Base-by-base conservation (phyloP, 2,797 vertebrate species). In the Pseudopleuronectes americanus region DNA sequence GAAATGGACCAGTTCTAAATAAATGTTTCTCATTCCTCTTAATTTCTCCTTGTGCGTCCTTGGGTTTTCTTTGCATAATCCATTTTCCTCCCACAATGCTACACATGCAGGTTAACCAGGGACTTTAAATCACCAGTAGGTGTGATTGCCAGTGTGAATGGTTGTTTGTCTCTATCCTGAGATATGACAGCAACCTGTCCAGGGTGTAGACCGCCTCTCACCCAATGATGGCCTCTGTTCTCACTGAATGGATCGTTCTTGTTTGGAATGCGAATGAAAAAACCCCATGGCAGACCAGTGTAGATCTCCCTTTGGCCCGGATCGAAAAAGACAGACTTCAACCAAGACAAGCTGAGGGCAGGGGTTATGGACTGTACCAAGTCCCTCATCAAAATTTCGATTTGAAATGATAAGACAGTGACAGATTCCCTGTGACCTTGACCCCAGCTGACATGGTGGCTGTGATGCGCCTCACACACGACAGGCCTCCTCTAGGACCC, bases 301-400 rank as follows among this genome's bases (percentile, higher is more conserved):
- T 58, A 43, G 54, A 47, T 67, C 73, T 87, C 79, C 79, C 77
- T 64, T 49, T 1, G 68, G 81, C 64, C 47, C 31, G 36, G 23
- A 64, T 77, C 33, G 57, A 70, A 79, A 77, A 84, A 77, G 71
- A 88, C 67, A 67, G 72, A 71, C 81, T 79, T 87, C 79, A 81
- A 31, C 80, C 65, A 72, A 84, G 91, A 88, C 91, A 91, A 38
- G 86, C 59, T 38, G 82, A 70, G 81, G 84, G 54, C 85, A 87
- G 73, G 65, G 90, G 87, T 84, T 79, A 71, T 64, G 23, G 76
- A 67, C 81, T 84, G 67, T 80, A 86, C 76, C 87, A 79, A 84
- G 82, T 90, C 90, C 80, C 83, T 87, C 86, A 88, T 92, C 90
- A 89, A 74, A 85, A 78, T 68, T 88, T 79, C 83, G 90, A 93